These are phyloP conservation scores for Timandra comae DNA, from an alignment of 2,888 invertebrate species.

Conservation along the genomic window DNA sequence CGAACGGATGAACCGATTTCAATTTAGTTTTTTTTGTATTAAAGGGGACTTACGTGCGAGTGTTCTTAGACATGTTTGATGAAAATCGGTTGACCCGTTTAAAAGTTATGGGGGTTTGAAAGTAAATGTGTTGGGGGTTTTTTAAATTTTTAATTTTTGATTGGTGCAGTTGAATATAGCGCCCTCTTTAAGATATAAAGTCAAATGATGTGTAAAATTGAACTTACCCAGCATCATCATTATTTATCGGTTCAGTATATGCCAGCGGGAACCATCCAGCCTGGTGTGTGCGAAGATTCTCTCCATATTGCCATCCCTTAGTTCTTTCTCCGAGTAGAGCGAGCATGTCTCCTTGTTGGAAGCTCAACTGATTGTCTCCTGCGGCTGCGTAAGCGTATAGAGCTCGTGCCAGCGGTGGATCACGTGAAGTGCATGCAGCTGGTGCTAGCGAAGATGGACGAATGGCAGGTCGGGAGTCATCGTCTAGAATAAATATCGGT, in stretches of 20 bases:
- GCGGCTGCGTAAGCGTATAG: conserved; percentile 92
- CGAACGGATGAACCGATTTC: no score
- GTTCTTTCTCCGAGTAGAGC: conserved; percentile 92
- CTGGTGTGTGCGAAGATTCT: conserved; percentile 92
- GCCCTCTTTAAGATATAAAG: no score
- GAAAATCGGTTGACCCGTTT: no score
- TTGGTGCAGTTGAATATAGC: no score
- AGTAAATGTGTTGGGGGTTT: no score
- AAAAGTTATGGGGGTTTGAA: no score
- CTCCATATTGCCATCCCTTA: conserved; percentile 98
- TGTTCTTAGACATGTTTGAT: no score
- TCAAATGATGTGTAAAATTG: no score
- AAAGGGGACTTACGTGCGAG: no score
- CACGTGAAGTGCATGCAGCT: conserved; percentile 74
- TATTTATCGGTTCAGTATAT: conserved; percentile 90
- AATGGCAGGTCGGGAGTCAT: conserved; percentile 56
- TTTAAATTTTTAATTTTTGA: no score
- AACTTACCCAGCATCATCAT: conserved; percentile 80
- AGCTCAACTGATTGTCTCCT: conserved; percentile 94
- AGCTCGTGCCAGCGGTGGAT: conserved; percentile 88
- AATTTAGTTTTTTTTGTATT: no score
- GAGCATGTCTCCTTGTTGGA: conserved; percentile 92
- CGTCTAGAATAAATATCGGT: conserved; percentile 34
- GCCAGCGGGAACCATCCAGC: conserved; percentile 97
- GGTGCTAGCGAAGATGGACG: conserved; percentile 82